Base-by-base conservation (phyloP, 2,888 invertebrate genomes). In the Rugalucina vietnamica region DNA sequence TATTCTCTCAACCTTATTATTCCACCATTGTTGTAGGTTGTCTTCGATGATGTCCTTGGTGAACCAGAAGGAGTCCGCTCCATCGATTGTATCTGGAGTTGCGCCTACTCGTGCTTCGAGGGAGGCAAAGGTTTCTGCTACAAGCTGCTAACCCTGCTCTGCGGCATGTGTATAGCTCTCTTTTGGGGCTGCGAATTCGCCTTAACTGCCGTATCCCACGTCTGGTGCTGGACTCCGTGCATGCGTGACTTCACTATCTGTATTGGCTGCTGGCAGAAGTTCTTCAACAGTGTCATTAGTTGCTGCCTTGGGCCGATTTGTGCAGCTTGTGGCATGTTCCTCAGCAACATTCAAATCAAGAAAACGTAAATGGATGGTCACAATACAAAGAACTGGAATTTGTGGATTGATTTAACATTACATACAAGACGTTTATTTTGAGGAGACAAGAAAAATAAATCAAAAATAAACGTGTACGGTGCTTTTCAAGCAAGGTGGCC, bases 221-320 rank as follows among this genome's bases (percentile, higher is more conserved):
- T 97, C 91, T 97, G 97, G 97, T 97, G 97, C 93, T 95, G 96
- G 34, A 96, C 96, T 0, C 97, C 97, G 0, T 96, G 96, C 81
- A 95, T 97, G 74, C 96, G 97, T 75, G 96, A 94, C 84, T 96
- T 96, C 94, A 96, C 96, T 95, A 97, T 97, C 92, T 96, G 96
- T 92, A 78, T 88, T 18, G 91, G 91, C 4, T 91, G 90, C 39
- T 65, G 75, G 27, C 89, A 90, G 89, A 92, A 91, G 80, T 89
- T 89, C 85, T 80, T 96, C 95, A 95, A 97, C 0, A 84, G 88
- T 27, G 81, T 82, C 34, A 75, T 97, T 93, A 97, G 97, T 76
- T 92, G 92, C 75, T 92, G 85, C 71, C n/a, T 90, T 8, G 80
- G 97, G 96, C 97, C 85, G 96, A 96, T 95, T 96, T 97, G 94